Conservation (phyloP, 2,888 invertebrate species). For the Diaphora mendica region DNA sequence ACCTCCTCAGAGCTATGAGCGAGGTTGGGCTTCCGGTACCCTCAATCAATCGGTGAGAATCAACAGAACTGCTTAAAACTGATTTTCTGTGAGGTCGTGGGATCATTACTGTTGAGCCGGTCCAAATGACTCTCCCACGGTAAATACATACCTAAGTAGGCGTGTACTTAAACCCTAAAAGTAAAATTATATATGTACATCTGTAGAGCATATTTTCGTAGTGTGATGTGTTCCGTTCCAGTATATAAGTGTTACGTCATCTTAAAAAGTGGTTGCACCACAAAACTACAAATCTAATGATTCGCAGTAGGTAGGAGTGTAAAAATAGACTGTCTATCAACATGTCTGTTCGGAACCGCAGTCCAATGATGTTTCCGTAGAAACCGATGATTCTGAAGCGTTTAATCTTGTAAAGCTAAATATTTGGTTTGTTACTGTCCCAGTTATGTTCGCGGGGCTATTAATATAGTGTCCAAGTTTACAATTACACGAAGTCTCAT, state of each 20-base stretch:
- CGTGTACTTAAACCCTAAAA: no score
- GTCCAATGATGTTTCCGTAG: slow-evolving; percentile 27
- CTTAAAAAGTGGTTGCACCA: slow-evolving; percentile 14
- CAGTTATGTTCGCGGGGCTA: background rate
- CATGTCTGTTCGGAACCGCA: slow-evolving; percentile 26
- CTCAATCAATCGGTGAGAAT: no score
- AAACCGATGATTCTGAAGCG: slow-evolving; percentile 24
- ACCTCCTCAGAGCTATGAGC: no score
- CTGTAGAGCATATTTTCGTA: background rate
- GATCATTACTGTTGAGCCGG: no score
- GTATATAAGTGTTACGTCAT: slow-evolving; percentile 4
- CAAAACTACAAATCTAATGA: slow-evolving; percentile 18
- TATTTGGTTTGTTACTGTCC: slow-evolving; percentile 19
- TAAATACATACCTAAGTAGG: no score
- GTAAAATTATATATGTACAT: background rate
- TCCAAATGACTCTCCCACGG: no score
- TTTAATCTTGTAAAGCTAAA: slow-evolving; percentile 8
- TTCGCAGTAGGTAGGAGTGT: slow-evolving; percentile 23
- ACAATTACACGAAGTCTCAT: background rate
- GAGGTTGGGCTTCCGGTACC: no score
- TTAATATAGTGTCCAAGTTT: background rate
- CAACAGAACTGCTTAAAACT: no score
- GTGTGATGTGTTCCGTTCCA: background rate
- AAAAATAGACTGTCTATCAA: slow-evolving; percentile 40
- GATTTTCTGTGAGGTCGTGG: no score